phyloP scores from a whole-genome alignment of 2,113 vertebrate genomes.

The Jacana jacana region DNA sequence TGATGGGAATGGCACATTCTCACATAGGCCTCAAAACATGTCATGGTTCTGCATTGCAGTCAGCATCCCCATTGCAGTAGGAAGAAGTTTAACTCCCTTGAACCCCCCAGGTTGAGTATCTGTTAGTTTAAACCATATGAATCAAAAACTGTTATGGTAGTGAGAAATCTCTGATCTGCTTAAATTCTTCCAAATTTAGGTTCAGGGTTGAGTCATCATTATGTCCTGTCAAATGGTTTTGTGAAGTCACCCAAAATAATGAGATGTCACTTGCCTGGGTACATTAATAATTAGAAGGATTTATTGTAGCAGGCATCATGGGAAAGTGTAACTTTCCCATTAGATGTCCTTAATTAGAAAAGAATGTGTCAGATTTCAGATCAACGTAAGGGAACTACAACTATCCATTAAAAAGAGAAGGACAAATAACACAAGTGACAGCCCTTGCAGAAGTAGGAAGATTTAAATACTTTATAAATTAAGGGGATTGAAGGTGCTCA shows the following conservation, averaged over 20 bases:
- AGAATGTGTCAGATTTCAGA: constrained; percentile 46
- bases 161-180: not conserved
- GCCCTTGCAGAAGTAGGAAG: constrained; percentile 34
- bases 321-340: constrained; percentile 57
- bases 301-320: constrained; percentile 54
- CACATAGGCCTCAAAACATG: not conserved
- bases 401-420: constrained; percentile 2
- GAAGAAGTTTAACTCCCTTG: not conserved
- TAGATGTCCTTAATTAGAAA: constrained; percentile 61
- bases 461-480: constrained; percentile 66
- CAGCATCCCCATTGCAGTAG: not conserved
- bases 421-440: constrained; percentile 37
- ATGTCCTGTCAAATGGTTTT: constrained; percentile 59
- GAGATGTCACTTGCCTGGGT: constrained; percentile 57
- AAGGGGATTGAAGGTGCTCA: constrained; percentile 45
- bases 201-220: constrained; percentile 39
- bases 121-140: not conserved
- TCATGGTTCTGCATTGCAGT: not conserved
- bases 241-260: constrained; percentile 58
- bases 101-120: not conserved
- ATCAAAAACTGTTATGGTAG: not conserved
- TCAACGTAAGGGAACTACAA: constrained; percentile 15
- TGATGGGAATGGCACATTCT: rapidly evolving
- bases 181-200: constrained; percentile 15
- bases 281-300: constrained; percentile 57